A percentile compares a stretch with the other conserved stretches of the same genome.
These are phyloP conservation scores for Syngnathus typhle DNA, from an alignment of 2,113 vertebrate genomes.

Conservation along the genomic window DNA sequence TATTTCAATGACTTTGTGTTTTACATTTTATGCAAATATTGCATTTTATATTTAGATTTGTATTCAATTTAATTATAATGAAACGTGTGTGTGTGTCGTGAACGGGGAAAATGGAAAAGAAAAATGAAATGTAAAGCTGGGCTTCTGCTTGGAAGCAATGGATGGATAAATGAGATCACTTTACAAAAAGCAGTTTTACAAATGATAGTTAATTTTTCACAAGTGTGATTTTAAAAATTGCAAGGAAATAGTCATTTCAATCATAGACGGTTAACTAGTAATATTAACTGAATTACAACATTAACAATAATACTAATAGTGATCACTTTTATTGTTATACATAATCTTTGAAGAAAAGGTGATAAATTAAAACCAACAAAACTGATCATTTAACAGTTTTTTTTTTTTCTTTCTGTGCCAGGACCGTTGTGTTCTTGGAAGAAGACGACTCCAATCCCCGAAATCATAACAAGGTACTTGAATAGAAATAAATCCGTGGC, in stretches of 20 bases:
- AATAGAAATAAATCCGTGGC: not conserved
- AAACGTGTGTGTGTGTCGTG: not conserved
- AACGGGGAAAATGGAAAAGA: not conserved
- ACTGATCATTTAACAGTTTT: not conserved
- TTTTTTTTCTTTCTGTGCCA: slow-evolving; percentile 21
- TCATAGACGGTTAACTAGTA: not conserved
- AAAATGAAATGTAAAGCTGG: too few relatives aligned
- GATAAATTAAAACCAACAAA: not conserved
- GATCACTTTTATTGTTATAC: not conserved
- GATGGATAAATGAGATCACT: too few relatives aligned
- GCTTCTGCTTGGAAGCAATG: too few relatives aligned
- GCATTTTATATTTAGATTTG: not conserved
- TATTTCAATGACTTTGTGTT: not conserved
- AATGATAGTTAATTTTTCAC: not conserved
- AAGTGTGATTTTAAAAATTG: not conserved
- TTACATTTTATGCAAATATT: not conserved
- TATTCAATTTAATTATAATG: not conserved
- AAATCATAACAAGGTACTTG: not conserved
- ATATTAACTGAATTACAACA: not conserved
- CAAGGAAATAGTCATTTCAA: not conserved
- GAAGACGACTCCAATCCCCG: slow-evolving; percentile 3
- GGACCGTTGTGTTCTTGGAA: slow-evolving; percentile 6
- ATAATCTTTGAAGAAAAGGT: not conserved
- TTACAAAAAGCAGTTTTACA: too few relatives aligned
- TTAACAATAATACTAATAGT: too few relatives aligned